phyloP scores from a whole-genome alignment of 2,888 invertebrate species.

The Copidosoma aretas region DNA sequence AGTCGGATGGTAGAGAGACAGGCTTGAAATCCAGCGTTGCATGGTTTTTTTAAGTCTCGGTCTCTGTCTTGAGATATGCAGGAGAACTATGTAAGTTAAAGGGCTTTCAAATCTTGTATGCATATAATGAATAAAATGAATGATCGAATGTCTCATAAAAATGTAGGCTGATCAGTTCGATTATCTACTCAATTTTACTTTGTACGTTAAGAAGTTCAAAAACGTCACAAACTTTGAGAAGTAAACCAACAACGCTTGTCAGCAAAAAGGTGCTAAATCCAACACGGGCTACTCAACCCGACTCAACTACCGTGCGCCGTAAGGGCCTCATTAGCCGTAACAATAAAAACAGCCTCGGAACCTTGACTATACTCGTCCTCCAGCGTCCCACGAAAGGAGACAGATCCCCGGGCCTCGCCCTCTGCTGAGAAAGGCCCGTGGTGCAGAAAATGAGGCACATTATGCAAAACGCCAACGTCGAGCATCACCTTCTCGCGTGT shows the following conservation, averaged over 20 bases:
- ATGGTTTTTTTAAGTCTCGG: no score
- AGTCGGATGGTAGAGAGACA: no score
- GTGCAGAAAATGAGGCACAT: slow-evolving; percentile 23
- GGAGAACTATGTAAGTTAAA: no score
- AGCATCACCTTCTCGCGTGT: slow-evolving; percentile 30
- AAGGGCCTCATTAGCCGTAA: slow-evolving; percentile 11
- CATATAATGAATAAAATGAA: no score
- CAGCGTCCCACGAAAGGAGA: not conserved
- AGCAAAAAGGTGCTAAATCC: slow-evolving; percentile 25
- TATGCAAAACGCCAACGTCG: slow-evolving; percentile 39
- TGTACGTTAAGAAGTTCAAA: no score
- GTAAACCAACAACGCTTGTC: slow-evolving; percentile 17
- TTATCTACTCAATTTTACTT: no score
- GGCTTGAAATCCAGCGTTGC: no score
- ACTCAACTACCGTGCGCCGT: slow-evolving; percentile 11
- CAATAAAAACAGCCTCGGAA: slow-evolving; percentile 7
- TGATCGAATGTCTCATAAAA: not conserved
- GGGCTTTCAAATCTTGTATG: no score
- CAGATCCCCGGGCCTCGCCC: not conserved
- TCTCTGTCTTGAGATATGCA: no score
- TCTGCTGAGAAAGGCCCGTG: slow-evolving; percentile 9
- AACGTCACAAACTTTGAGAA: no score
- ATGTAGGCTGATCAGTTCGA: no score
- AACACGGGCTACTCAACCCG: slow-evolving; percentile 9
- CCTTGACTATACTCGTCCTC: not conserved